Percentiles rank a stretch among this genome's conserved stretches.
phyloP scores from a whole-genome alignment of 1,140 invertebrate species.

The Diachasmimorpha longicaudata region DNA sequence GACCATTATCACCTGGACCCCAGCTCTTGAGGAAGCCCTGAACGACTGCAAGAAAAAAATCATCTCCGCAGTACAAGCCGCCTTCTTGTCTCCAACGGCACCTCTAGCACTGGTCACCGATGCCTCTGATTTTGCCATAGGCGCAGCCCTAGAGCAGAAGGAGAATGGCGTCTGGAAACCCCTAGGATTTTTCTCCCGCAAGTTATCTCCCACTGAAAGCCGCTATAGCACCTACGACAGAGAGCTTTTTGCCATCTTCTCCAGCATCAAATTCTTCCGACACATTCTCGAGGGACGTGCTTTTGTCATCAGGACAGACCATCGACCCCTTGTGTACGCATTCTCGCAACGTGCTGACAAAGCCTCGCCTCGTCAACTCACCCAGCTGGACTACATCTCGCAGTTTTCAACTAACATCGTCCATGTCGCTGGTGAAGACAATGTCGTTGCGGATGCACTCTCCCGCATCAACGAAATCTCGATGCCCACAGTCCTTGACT shows the following conservation, averaged over 20 bases:
- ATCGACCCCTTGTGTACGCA: slow-evolving; percentile 49
- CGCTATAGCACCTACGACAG: slow-evolving; percentile 56
- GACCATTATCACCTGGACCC: slow-evolving; percentile 42
- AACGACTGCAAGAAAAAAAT: slow-evolving; percentile 50
- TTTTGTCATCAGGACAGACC: slow-evolving; percentile 52
- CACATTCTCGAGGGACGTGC: slow-evolving; percentile 53
- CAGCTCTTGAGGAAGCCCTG: slow-evolving; percentile 44
- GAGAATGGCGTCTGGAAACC: too few species aligned
- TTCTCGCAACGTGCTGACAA: slow-evolving; percentile 44
- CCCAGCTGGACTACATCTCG: slow-evolving; percentile 50
- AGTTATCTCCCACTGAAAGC: slow-evolving; percentile 40
- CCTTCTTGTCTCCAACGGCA: slow-evolving; percentile 32
- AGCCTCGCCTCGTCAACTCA: slow-evolving; percentile 36
- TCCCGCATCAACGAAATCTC: slow-evolving; percentile 38
- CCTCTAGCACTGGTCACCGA: slow-evolving; percentile 40
- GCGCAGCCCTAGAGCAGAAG: too few species aligned
- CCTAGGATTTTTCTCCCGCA: too few species aligned
- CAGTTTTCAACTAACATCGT: slow-evolving; percentile 51
- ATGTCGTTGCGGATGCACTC: slow-evolving; percentile 47
- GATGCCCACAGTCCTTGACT: slow-evolving; percentile 1
- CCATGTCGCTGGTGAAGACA: slow-evolving; percentile 48
- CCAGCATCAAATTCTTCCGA: slow-evolving; percentile 53
- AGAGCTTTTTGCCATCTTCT: slow-evolving; percentile 61
- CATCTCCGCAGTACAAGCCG: slow-evolving; percentile 36
- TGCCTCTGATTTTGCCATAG: too few species aligned